Percentiles rank a stretch among this genome's conserved stretches.
Conservation (phyloP, 2,113 vertebrate genomes). For the Garra rufa region DNA sequence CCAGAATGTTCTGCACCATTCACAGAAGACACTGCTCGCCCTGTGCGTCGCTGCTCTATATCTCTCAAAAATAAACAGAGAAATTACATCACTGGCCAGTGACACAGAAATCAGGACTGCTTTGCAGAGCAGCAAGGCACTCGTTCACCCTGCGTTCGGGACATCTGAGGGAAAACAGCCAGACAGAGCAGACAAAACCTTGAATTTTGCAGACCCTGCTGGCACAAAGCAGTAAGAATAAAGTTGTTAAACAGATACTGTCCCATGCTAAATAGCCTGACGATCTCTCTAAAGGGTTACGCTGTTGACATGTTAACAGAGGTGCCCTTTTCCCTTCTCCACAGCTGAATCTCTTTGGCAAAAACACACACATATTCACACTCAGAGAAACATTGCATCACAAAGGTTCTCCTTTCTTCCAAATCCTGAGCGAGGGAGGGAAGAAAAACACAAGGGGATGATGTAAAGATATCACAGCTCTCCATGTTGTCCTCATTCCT, state of each 20-base stretch:
- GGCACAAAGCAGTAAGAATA: neutral
- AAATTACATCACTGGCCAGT: slow-evolving; percentile 60
- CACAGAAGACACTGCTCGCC: slow-evolving; percentile 37
- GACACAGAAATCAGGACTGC: slow-evolving; percentile 54
- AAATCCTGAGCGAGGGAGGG: slow-evolving; percentile 35
- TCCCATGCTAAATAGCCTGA: neutral
- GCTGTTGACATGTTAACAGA: slow-evolving; percentile 29
- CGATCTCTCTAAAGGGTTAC: slow-evolving; percentile 12
- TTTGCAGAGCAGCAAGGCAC: neutral
- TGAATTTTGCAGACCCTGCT: neutral
- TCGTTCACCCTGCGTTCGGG: slow-evolving; percentile 18
- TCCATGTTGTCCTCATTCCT: slow-evolving; percentile 53
- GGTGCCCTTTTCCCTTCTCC: slow-evolving; percentile 52
- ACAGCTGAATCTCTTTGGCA: slow-evolving; percentile 44
- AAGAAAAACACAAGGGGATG: slow-evolving; percentile 54
- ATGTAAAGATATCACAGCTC: slow-evolving; percentile 53
- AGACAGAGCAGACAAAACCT: neutral
- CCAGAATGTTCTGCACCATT: slow-evolving; percentile 50
- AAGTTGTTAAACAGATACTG: slow-evolving; percentile 29
- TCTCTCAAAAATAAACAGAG: slow-evolving; percentile 56
- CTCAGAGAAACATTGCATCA: slow-evolving; percentile 57
- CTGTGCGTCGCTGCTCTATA: slow-evolving; percentile 54
- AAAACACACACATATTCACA: slow-evolving; percentile 25
- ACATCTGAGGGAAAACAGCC: neutral
- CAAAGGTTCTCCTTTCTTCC: slow-evolving; percentile 53